Conservation (phyloP, 2,888 invertebrate genomes). For the Coenonympha arcania region DNA sequence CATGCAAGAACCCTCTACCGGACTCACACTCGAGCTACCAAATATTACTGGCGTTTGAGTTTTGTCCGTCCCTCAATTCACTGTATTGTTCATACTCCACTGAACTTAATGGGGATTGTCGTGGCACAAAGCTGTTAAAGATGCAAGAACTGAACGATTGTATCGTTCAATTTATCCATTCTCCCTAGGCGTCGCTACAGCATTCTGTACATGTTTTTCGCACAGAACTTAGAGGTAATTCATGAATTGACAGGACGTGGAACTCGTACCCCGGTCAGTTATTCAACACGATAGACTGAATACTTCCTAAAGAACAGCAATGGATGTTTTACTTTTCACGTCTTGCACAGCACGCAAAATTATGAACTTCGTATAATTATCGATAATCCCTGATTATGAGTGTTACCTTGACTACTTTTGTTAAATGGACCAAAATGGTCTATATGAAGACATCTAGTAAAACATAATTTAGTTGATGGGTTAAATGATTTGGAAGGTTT, state of each 20-base stretch:
- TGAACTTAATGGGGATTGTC: background rate
- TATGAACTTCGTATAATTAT: background rate
- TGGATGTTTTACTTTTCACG: background rate
- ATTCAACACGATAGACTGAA: background rate
- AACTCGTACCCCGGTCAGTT: background rate
- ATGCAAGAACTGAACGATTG: background rate
- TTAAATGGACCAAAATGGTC: background rate
- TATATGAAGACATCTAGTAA: background rate
- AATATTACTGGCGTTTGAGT: background rate
- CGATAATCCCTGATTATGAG: background rate
- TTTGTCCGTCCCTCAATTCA: background rate
- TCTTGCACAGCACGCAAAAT: background rate
- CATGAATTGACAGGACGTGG: background rate
- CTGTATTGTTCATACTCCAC: background rate
- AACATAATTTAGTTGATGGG: background rate
- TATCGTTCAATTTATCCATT: background rate
- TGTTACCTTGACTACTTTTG: background rate
- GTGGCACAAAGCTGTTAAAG: background rate
- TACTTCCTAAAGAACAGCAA: background rate
- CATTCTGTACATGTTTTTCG: background rate
- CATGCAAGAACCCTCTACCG: background rate
- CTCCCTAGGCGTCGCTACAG: background rate
- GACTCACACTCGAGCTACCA: background rate
- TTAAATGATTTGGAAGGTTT: background rate
- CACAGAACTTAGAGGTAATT: background rate